Evolutionary conservation across 2,888 invertebrate genomes (phyloP), one percentile per base, ranked within the genome.

Genomic region (Lottia scabra): DNA sequence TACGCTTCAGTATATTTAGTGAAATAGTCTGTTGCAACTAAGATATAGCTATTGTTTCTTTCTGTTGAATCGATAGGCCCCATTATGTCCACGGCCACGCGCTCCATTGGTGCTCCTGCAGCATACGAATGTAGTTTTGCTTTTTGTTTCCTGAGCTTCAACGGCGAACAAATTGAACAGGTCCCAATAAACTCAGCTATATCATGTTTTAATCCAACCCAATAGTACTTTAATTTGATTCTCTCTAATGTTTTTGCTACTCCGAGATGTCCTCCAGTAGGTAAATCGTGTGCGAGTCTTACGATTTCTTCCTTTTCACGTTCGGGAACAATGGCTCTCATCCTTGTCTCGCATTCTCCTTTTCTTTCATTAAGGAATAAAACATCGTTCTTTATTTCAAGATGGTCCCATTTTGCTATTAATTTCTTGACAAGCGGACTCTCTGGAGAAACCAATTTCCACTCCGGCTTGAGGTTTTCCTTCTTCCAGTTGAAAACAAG

Each of bases 181-280:
- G 63, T 23, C 15, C 23, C 19, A 23, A 56, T 30, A 27, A 43
- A 70, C 30, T 63, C 6, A 2, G 44, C 46, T 8, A 74, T 46
- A 27, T 68, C 48, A n/a, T 26, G 43, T 56, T 62, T 44, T 16
- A 73, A 44, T n/a, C 43, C 30, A 3, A 62, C 45, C 70, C 72
- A 69, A 45, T 43, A 68, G 66, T 44, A 48, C 43, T 70, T 27
- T 2, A 73, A 62, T 15, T 43, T 30, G 13, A 70, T 43, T 63
- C 45, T 63, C 15, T 19, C 38, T 19, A 27, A 6, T n/a, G 48
- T 48, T 48, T 48, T 13, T n/a, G 48, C 16, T 48, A 48, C 48
- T n/a, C 48, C 48, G 12, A 13, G 48, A 48, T 48, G 48, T 16
- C n/a, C 48, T n/a, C 48, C 19, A 48, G 48, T n/a, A 15, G 48